These are phyloP conservation scores for Loxodonta africana DNA, from an alignment of 2,113 vertebrate species.

Conservation along the genomic window DNA sequence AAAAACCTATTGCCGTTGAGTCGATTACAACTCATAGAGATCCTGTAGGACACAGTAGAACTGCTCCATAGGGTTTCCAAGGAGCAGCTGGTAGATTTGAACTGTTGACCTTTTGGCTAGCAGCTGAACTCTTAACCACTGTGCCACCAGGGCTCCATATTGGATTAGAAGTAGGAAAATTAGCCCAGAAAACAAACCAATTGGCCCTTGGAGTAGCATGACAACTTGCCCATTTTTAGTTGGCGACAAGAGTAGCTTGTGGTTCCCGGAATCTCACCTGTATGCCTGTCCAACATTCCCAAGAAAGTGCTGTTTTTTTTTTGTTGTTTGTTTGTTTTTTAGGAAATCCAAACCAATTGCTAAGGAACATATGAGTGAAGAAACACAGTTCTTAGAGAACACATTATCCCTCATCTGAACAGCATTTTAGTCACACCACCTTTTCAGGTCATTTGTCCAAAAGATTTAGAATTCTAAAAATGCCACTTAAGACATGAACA, in stretches of 20 bases:
- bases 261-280: background rate
- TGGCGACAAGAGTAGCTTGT: background rate
- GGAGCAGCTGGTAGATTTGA: too few relatives aligned
- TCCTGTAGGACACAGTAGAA: too few relatives aligned
- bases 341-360: background rate
- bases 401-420: background rate
- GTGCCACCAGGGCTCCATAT: too few relatives aligned
- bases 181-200: background rate
- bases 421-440: background rate
- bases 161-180: background rate
- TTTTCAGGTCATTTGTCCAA: slow-evolving; percentile 27
- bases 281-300: background rate
- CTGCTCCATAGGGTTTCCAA: too few relatives aligned
- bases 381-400: background rate
- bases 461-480: slow-evolving; percentile 24
- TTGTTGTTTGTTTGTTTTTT: background rate
- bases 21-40: too few relatives aligned
- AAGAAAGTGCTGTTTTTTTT: background rate
- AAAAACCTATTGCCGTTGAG: too few relatives aligned
- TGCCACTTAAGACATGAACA: slow-evolving; percentile 31
- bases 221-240: background rate
- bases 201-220: background rate
- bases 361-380: background rate
- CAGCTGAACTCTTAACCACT: too few relatives aligned
- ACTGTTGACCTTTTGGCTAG: too few relatives aligned